Base-by-base conservation (phyloP, 2,888 invertebrate species). In the Sipha maydis region DNA sequence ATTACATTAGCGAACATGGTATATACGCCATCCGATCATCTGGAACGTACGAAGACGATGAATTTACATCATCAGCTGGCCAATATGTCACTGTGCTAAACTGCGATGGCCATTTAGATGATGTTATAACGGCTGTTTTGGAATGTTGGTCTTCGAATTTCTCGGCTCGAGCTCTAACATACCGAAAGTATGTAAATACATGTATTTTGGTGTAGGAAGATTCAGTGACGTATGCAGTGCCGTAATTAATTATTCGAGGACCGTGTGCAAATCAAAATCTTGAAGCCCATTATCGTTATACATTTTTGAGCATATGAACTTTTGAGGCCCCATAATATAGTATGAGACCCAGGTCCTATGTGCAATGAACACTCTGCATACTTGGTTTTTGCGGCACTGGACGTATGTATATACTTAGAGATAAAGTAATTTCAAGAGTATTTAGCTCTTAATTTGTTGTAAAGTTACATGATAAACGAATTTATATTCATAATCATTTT, bases 91-190 rank as follows among this genome's bases (percentile, higher is more conserved):
- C 96, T 0, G 94, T 95, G 89, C 92, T 97, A 5, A 96, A 96
- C 0, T 94, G 96, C 85, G 91, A 91, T 69, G 93, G 93, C 0
- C 92, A 92, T 73, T 92, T 92, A 0, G 93, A 94, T 88, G 28
- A 79, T 9, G 28, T 88, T 0, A 31, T 19, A 0, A 91, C 92
- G 56, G 95, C 94, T 11, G 92, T 97, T 1, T 92, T 93, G 79
- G 93, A 93, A 89, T 97, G 97, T 91, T 97, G 97, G 97, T 95
- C 95, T 0, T 97, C 97, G 0, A 94, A 96, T 90, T 97, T 95
- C 91, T 93, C 95, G 0, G 94, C 94, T 91, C 95, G 95, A 90
- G 96, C 97, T 90, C 95, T 96, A 0, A 94, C 95, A 90, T 97
- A 97, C 91, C 93, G 96, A 91, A 94, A 95, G 95, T 96, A 91